phyloP scores from a whole-genome alignment of 1,140 invertebrate genomes.

The Papilio dardanus region DNA sequence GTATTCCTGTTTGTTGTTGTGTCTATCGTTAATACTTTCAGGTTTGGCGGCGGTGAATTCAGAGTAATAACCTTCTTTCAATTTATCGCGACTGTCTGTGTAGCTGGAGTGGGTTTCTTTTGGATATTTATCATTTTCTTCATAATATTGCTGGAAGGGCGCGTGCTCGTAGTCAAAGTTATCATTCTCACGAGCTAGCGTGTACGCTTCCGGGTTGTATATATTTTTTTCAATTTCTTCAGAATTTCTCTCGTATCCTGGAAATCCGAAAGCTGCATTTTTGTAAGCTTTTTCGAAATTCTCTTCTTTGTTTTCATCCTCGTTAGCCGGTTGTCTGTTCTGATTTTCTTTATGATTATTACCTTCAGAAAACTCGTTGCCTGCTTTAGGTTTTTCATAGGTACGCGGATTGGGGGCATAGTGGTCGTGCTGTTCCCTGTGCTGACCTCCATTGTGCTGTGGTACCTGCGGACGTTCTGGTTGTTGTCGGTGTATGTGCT shows the following conservation, averaged over 20 bases:
- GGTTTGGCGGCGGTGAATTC: conserved; percentile 68
- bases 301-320: conserved; percentile 74
- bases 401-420: conserved; percentile 40
- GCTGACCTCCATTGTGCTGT: not conserved
- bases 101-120: conserved; percentile 61
- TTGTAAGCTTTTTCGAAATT: conserved; percentile 78
- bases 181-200: conserved; percentile 51
- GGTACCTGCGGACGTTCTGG: conserved; percentile 29
- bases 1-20: conserved; percentile 66
- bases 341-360: conserved; percentile 59
- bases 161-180: conserved; percentile 59
- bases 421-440: conserved; percentile 38
- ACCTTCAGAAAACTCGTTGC: conserved; percentile 68
- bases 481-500: conserved; percentile 50
- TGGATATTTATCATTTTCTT: conserved; percentile 65
- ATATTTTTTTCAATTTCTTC: conserved; percentile 67
- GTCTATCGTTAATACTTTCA: conserved; percentile 57
- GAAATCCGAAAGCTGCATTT: conserved; percentile 73
- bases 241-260: conserved; percentile 57
- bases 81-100: conserved; percentile 69
- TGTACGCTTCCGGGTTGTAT: conserved; percentile 70
- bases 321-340: conserved; percentile 60
- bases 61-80: conserved; percentile 66
- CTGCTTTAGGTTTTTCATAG: conserved; percentile 62
- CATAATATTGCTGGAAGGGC: conserved; percentile 67